Conservation (phyloP, 1,140 invertebrate genomes). For the Idris sp. region DNA sequence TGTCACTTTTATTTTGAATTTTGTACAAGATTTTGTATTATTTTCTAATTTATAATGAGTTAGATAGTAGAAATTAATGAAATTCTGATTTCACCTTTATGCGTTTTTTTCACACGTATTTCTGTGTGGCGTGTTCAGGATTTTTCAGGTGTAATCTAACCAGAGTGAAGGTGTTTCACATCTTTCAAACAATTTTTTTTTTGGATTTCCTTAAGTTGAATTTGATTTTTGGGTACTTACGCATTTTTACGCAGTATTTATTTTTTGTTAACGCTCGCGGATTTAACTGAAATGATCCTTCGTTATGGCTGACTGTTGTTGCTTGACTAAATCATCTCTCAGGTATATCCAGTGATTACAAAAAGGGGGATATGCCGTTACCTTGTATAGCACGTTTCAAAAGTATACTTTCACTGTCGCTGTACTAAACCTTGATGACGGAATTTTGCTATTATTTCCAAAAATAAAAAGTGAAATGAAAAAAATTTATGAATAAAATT, state of each 20-base stretch:
- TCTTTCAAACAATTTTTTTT: background rate
- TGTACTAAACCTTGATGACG: too few species aligned
- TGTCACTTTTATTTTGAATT: too few species aligned
- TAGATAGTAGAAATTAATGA: too few species aligned
- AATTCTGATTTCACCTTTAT: too few species aligned
- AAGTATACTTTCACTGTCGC: constrained; percentile 33
- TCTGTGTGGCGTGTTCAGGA: background rate
- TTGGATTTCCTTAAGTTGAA: background rate
- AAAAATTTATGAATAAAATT: too few species aligned
- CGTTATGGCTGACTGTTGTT: constrained; percentile 33
- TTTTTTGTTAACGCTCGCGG: constrained; percentile 14
- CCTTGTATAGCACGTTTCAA: constrained; percentile 51
- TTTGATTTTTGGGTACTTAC: constrained; percentile 19
- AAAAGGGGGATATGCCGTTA: constrained; percentile 54
- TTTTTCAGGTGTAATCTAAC: too few species aligned
- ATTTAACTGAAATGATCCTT: constrained; percentile 14
- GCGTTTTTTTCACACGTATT: constrained; percentile 3
- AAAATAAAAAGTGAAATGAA: too few species aligned
- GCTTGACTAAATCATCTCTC: constrained; percentile 38
- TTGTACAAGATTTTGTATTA: too few species aligned
- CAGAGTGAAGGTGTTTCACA: too few species aligned
- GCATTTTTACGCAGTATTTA: constrained; percentile 33
- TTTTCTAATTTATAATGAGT: too few species aligned
- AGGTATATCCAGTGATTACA: constrained; percentile 22
- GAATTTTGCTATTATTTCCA: too few species aligned